A percentile compares a stretch with the other conserved stretches of the same genome.
Evolutionary conservation across 2,888 invertebrate species (phyloP).

Genomic region (Ferdinandea cuprea): DNA sequence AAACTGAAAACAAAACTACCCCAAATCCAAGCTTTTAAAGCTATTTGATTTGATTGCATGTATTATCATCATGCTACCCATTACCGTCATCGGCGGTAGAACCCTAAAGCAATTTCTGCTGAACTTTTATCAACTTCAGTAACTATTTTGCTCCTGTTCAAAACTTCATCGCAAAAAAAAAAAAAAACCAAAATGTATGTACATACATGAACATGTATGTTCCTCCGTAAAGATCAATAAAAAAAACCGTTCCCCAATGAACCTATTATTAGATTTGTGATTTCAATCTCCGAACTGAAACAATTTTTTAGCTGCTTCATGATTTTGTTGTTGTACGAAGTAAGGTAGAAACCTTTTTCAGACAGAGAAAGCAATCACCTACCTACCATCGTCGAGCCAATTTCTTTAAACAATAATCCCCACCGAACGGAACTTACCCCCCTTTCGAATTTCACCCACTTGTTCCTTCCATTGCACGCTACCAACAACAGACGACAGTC

Average conservation of each 20-base stretch:
- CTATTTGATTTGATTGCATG: too few species aligned
- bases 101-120: too few species aligned
- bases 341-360: too few species aligned
- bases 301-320: conserved; percentile 29
- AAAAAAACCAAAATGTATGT: too few species aligned
- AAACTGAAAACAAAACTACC: too few species aligned
- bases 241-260: conserved; percentile 26
- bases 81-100: not conserved
- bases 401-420: conserved; percentile 65
- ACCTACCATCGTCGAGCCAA: conserved; percentile 57
- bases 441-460: conserved; percentile 47
- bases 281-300: conserved; percentile 56
- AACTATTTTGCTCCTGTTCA: too few species aligned
- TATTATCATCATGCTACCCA: too few species aligned
- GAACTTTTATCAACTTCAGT: too few species aligned
- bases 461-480: conserved; percentile 60
- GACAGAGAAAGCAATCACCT: conserved; percentile 58
- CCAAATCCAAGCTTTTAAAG: too few species aligned
- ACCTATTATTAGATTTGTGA: conserved; percentile 66
- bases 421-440: conserved; percentile 26
- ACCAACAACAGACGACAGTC: conserved; percentile 67
- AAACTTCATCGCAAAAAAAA: too few species aligned
- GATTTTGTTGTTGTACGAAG: conserved; percentile 8
- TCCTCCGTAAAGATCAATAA: conserved; percentile 16
- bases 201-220: conserved; percentile 1